A percentile compares a stretch with the other conserved stretches of the same genome.
These are phyloP conservation scores for Paracentrotus lividus DNA, from an alignment of 53 echinoderm and acorn worm genomes.

Conservation along the genomic window DNA sequence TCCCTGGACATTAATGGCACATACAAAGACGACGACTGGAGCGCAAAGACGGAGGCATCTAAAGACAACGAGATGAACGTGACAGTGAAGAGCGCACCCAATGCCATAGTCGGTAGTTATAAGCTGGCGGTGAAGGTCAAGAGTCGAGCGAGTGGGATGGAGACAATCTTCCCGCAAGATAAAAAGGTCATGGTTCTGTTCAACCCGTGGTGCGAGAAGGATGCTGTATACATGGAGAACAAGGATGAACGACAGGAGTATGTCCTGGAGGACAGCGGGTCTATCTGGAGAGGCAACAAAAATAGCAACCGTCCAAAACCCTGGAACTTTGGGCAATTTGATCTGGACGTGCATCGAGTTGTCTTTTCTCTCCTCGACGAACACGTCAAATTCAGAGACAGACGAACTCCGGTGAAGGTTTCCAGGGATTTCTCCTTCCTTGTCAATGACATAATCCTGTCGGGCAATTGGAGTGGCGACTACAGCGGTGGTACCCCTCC, in stretches of 20 bases:
- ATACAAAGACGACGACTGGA: conserved; percentile 11
- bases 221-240: conserved; percentile 80
- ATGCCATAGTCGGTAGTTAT: conserved; percentile 78
- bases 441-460: conserved; percentile 78
- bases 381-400: conserved; percentile 46
- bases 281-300: conserved; percentile 83
- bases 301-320: conserved; percentile 63
- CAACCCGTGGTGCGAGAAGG: conserved; percentile 93
- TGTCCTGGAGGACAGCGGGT: conserved; percentile 82
- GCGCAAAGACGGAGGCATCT: conserved; percentile 12
- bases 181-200: conserved; percentile 82
- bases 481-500: conserved; percentile 76
- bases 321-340: conserved; percentile 94
- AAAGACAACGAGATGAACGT: not conserved
- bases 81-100: conserved; percentile 56
- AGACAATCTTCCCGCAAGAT: conserved; percentile 45
- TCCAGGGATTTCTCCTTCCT: conserved; percentile 78
- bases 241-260: conserved; percentile 83
- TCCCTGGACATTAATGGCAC: not conserved
- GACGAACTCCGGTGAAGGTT: conserved; percentile 72
- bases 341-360: conserved; percentile 75
- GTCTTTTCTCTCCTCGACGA: conserved; percentile 79
- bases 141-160: not conserved
- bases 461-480: conserved; percentile 83
- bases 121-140: conserved; percentile 68